Percentiles rank a stretch among this genome's conserved stretches.
phyloP scores from a whole-genome alignment of 2,113 vertebrate species.

The Camelus dromedarius region DNA sequence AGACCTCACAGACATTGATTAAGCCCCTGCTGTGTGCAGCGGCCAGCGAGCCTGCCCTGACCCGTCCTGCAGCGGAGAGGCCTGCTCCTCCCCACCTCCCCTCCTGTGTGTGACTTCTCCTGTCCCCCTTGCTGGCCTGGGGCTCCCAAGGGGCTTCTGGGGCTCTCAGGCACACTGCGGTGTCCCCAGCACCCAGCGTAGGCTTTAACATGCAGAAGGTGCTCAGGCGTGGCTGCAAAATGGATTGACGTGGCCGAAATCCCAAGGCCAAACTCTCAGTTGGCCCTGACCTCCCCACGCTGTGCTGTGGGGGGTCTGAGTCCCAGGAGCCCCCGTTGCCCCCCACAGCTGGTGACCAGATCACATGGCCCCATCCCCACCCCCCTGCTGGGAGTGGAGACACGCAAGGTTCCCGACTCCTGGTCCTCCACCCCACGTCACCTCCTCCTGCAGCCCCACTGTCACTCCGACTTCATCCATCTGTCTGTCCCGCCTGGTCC shows the following conservation, averaged over 20 bases:
- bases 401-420: too few relatives aligned
- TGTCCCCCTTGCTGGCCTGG: not conserved
- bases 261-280: not conserved
- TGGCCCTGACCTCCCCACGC: rapidly evolving
- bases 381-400: not conserved
- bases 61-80: rapidly evolving
- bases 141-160: not conserved
- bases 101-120: rapidly evolving
- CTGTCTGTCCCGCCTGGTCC: too few relatives aligned
- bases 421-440: not conserved
- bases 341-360: not conserved
- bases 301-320: not conserved
- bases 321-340: not conserved
- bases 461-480: rapidly evolving
- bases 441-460: not conserved
- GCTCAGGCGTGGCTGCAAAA: rapidly evolving
- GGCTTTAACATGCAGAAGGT: rapidly evolving
- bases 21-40: not conserved
- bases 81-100: not conserved
- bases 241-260: not conserved
- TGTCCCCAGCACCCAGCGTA: rapidly evolving
- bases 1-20: not conserved
- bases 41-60: too few relatives aligned
- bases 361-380: rapidly evolving
- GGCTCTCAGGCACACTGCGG: rapidly evolving